Evolutionary conservation across 2,888 invertebrate species (phyloP), one percentile per base, ranked within the genome.

Genomic region (Diarsia brunnea): DNA sequence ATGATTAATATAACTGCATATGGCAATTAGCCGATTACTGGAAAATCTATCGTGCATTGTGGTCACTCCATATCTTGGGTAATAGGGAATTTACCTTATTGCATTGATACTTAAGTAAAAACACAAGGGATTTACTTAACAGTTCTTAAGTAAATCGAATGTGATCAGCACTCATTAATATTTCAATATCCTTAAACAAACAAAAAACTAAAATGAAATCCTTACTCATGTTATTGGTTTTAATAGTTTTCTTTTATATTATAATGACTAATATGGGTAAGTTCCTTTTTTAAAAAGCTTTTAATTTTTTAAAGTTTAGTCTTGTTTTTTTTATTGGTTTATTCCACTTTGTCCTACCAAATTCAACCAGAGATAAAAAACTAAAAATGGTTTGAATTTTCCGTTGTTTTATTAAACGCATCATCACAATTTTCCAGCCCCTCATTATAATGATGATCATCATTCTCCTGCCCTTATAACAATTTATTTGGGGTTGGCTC

Each of bases 181-280:
- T 55, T 55, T 16, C 11, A 31, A 8, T 16, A 31, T 24, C 12
- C 12, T 21, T 21, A 10, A 31, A 24, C 60, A 45, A 16, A 24
- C 24, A 14, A 45, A 7, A n/a, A 24, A 27, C 14, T 14, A 72
- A 61, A 45, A 76, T 79, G 76, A 76, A 76, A 79, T 12, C 31
- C 1, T 31, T 79, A 19, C 14, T 79, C 2, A 8, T 53, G 21
- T 72, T 79, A 11, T 19, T 79, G 16, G 19, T 76, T 47, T 4
- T 73, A 0, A 51, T 73, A 8, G 73, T 73, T 24, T 76, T 72
- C 51, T 61, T 76, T 11, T 76, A 73, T 47, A 47, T 79, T 45
- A 72, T 79, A 1, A 38, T 76, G 11, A 79, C 45, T n/a, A 43
- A 72, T 76, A 61, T 19, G n/a, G 79, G 79, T 79, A 38, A 72